phyloP scores from a whole-genome alignment of 2,113 vertebrate genomes.

The Gnathonemus longibarbis region DNA sequence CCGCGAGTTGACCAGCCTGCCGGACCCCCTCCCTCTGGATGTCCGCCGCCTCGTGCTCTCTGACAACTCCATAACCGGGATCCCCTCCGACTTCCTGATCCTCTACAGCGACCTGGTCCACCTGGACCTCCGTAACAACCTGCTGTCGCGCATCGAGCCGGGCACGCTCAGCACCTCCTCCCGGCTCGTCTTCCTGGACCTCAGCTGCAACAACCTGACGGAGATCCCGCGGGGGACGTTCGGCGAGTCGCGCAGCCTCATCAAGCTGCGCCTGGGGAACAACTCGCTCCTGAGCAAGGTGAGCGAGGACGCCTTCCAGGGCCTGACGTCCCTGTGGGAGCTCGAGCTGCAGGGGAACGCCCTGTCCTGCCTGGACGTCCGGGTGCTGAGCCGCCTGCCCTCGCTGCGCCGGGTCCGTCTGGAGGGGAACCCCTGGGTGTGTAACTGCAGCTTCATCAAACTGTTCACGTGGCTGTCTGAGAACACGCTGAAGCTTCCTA shows the following conservation, averaged over 20 bases:
- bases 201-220: slow-evolving; percentile 90
- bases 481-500: slow-evolving; percentile 84
- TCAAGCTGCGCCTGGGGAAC: slow-evolving; percentile 79
- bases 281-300: slow-evolving; percentile 84
- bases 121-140: slow-evolving; percentile 92
- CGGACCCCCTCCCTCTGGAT: slow-evolving; percentile 83
- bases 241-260: slow-evolving; percentile 78
- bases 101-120: slow-evolving; percentile 92
- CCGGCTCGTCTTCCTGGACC: slow-evolving; percentile 86
- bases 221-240: slow-evolving; percentile 82
- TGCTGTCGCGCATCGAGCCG: slow-evolving; percentile 76
- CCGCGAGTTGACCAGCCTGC: slow-evolving; percentile 78
- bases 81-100: slow-evolving; percentile 90
- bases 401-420: slow-evolving; percentile 78
- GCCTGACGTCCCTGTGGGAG: slow-evolving; percentile 83
- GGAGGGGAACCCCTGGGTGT: slow-evolving; percentile 95
- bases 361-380: slow-evolving; percentile 75
- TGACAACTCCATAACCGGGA: slow-evolving; percentile 83
- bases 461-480: slow-evolving; percentile 89
- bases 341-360: slow-evolving; percentile 86
- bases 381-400: slow-evolving; percentile 74
- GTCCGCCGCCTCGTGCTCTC: slow-evolving; percentile 84
- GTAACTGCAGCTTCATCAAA: slow-evolving; percentile 90
- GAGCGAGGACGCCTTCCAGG: slow-evolving; percentile 80
- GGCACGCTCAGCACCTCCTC: slow-evolving; percentile 86